phyloP scores from a whole-genome alignment of 2,888 invertebrate genomes.

The Diarsia mendica region DNA sequence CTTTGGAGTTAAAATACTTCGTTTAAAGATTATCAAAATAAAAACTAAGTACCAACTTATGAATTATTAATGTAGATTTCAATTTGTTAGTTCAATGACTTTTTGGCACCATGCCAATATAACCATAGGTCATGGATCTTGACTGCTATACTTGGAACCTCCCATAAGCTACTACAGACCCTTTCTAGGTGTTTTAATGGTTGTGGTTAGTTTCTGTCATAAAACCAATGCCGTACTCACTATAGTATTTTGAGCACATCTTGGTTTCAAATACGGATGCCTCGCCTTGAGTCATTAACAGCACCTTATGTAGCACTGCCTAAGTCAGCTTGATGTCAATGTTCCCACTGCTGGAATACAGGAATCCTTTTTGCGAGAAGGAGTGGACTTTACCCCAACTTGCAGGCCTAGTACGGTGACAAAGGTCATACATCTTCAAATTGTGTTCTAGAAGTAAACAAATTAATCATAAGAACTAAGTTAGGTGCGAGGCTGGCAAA shows the following conservation, averaged over 20 bases:
- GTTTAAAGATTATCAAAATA: neutral
- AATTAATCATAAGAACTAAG: neutral
- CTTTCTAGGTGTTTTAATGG: conserved; percentile 20
- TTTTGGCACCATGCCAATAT: conserved; percentile 36
- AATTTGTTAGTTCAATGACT: conserved; percentile 33
- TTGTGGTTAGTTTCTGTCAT: conserved; percentile 35
- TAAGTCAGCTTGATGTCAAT: neutral
- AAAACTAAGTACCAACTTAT: neutral
- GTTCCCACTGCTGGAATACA: neutral
- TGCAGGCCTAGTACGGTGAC: neutral
- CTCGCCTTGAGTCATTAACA: neutral
- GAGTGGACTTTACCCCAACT: no score
- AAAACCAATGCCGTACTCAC: neutral
- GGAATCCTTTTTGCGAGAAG: neutral
- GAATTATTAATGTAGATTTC: conserved; percentile 4
- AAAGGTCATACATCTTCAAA: neutral
- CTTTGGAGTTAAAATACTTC: neutral
- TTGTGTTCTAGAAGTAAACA: neutral
- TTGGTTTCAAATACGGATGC: neutral
- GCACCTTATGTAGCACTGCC: neutral
- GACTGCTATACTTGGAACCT: conserved; percentile 3
- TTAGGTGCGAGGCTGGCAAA: no score
- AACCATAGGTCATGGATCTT: conserved; percentile 48
- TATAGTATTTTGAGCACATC: neutral
- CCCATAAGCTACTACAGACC: conserved; percentile 22